These are phyloP conservation scores for Noctua janthe DNA, from an alignment of 2,888 invertebrate species.

Conservation along the genomic window DNA sequence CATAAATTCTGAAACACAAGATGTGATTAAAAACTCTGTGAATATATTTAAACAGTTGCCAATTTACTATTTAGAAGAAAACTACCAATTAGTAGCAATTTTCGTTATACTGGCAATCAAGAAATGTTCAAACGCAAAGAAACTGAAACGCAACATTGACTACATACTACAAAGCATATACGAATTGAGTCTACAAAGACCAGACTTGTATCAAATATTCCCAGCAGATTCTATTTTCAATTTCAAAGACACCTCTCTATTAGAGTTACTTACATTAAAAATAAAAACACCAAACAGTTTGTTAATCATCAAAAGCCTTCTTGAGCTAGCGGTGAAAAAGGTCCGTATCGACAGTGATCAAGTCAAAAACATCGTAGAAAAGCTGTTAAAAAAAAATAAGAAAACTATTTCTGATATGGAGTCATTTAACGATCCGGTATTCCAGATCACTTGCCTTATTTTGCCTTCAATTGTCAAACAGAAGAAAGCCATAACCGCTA, in stretches of 20 bases:
- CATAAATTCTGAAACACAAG: constrained; percentile 69
- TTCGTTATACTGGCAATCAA: constrained; percentile 83
- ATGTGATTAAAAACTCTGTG: constrained; percentile 73
- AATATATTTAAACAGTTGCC: constrained; percentile 80
- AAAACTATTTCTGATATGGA: constrained; percentile 74
- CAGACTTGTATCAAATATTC: constrained; percentile 85
- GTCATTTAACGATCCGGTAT: constrained; percentile 81
- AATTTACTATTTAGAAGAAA: constrained; percentile 84
- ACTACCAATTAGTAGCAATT: constrained; percentile 81
- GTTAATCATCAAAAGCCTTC: constrained; percentile 77
- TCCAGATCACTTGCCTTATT: constrained; percentile 84
- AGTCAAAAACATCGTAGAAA: constrained; percentile 81
- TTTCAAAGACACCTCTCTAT: constrained; percentile 75
- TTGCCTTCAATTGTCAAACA: constrained; percentile 85
- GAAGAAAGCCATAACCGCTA: constrained; percentile 81
- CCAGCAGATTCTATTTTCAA: constrained; percentile 81
- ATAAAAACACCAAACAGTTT: constrained; percentile 80
- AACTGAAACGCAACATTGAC: constrained; percentile 79
- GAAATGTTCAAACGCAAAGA: constrained; percentile 79
- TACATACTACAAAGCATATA: constrained; percentile 79
- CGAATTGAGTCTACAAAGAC: constrained; percentile 83
- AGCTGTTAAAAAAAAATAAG: constrained; percentile 77
- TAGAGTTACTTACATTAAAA: constrained; percentile 81
- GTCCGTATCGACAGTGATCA: constrained; percentile 82
- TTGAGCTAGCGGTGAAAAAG: constrained; percentile 85